phyloP scores from a whole-genome alignment of 2,888 invertebrate species.

The Phengaris alcon region DNA sequence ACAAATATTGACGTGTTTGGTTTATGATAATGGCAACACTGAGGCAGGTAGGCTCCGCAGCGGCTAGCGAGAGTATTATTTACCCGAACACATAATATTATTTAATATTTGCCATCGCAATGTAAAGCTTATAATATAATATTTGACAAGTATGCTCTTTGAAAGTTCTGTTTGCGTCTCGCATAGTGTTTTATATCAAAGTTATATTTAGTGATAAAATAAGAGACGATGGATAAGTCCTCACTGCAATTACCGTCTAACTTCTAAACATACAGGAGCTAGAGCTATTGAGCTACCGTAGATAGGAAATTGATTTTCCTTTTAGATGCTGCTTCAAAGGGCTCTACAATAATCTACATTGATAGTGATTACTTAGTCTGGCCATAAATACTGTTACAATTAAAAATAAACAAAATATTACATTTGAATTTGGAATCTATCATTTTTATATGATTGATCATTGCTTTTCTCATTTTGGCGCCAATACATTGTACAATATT shows the following conservation, averaged over 20 bases:
- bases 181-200: constrained; percentile 72
- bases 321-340: no score
- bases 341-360: no score
- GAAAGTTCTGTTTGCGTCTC: constrained; percentile 70
- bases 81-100: constrained; percentile 73
- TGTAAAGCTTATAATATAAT: constrained; percentile 77
- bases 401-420: no score
- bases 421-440: no score
- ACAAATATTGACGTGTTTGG: constrained; percentile 80
- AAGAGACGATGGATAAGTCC: constrained; percentile 36
- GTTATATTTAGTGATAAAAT: constrained; percentile 70
- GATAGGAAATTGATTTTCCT: no score
- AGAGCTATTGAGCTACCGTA: not conserved
- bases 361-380: no score
- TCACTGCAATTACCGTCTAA: constrained; percentile 32
- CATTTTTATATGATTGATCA: no score
- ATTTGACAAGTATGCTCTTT: constrained; percentile 76
- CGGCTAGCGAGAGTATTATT: constrained; percentile 73
- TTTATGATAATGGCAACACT: constrained; percentile 79
- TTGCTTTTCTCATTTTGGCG: no score
- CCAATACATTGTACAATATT: no score
- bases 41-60: constrained; percentile 62
- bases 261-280: not conserved
- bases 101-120: constrained; percentile 76
- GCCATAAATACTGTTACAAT: no score